Base-by-base conservation (phyloP, 2,888 invertebrate genomes). In the Hypena proboscidalis region DNA sequence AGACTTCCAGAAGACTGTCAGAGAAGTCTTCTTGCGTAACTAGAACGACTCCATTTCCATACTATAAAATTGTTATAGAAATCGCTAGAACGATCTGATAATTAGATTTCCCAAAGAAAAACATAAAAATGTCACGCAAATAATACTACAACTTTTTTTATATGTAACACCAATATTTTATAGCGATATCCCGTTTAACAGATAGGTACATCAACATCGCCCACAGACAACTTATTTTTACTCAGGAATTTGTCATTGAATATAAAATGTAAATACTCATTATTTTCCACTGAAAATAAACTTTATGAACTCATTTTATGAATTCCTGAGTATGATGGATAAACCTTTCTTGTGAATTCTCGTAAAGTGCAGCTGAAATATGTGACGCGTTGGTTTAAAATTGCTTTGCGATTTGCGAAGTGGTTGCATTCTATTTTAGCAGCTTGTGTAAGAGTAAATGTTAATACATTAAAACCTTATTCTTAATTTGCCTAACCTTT, bases 171-270 rank as follows among this genome's bases (percentile, higher is more conserved):
- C n/a, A n/a, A 27, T 4, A 32, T 36, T 41, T 39, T 26, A 41
- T 36, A 29, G 27, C 8, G n/a, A 14, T 30, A 44, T 51, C 31
- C 37, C 33, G 30, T 36, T 34, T n/a, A n/a, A n/a, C n/a, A n/a
- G n/a, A 45, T 36, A 57, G 53, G 11, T 19, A 23, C 17, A 40
- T 11, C n/a, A 32, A 29, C 26, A 25, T 25, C 60, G 36, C 61
- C 64, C 39, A 57, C 58, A 20, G 17, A 30, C 3, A 32, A 14
- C 2, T 38, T 57, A 54, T 60, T 57, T 53, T 50, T 51, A 51
- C 37, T 10, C 13, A 60, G 26, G 64, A 59, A 62, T 62, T 60
- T 62, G 62, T 62, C 64, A 62, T 64, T 62, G 62, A 59, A 55
- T 33, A 14, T n/a, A 20, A 33, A 17, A 31, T 25, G 37, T 47